These are phyloP conservation scores for Oscheius sp. DNA, from an alignment of 1,140 invertebrate species.

Conservation along the genomic window DNA sequence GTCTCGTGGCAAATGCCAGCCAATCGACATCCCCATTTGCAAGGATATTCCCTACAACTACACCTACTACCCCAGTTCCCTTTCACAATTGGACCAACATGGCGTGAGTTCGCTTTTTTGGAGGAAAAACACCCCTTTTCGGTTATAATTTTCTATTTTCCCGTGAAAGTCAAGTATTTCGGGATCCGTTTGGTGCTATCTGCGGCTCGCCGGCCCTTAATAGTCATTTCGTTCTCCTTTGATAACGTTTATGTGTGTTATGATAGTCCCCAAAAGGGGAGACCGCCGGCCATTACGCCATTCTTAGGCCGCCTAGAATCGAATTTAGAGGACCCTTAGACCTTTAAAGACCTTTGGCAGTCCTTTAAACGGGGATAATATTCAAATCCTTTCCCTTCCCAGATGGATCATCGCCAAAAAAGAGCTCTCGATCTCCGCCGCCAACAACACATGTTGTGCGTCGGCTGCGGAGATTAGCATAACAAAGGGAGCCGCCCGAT, in stretches of 20 bases:
- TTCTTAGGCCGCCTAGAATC: too few relatives aligned
- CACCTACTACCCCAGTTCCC: slow-evolving; percentile 77
- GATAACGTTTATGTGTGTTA: slow-evolving; percentile 9
- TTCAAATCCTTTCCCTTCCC: too few relatives aligned
- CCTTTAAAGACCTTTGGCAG: too few relatives aligned
- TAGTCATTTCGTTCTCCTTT: neutral
- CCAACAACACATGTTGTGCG: too few relatives aligned
- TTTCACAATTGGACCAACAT: neutral
- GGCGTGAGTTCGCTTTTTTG: neutral
- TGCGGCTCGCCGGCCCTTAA: neutral
- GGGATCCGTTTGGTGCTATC: too few relatives aligned
- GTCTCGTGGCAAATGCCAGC: slow-evolving; percentile 73
- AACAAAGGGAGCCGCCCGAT: neutral
- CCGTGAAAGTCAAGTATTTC: too few relatives aligned
- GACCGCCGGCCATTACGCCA: too few relatives aligned
- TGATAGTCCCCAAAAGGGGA: neutral
- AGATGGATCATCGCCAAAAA: too few relatives aligned
- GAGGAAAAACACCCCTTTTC: neutral
- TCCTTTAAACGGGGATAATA: too few relatives aligned
- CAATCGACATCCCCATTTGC: slow-evolving; percentile 94
- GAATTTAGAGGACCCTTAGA: neutral
- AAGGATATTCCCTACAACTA: slow-evolving; percentile 89
- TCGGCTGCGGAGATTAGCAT: neutral
- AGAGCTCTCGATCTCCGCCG: too few relatives aligned
- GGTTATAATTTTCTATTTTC: neutral